These are phyloP conservation scores for Hypomecis punctinalis DNA, from an alignment of 2,888 invertebrate genomes.

Conservation along the genomic window DNA sequence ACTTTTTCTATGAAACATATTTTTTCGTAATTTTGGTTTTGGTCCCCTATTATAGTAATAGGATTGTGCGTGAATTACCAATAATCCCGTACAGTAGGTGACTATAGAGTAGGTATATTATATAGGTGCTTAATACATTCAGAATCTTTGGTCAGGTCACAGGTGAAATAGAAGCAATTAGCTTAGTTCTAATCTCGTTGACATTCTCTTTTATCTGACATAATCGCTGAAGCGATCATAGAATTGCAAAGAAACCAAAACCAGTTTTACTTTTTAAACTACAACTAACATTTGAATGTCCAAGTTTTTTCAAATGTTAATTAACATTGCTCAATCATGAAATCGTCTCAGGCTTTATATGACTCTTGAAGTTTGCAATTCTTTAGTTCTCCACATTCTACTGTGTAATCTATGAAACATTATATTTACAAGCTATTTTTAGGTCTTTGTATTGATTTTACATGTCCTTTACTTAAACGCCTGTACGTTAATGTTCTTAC, in stretches of 20 bases:
- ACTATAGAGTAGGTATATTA: too few species aligned
- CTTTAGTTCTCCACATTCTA: background rate
- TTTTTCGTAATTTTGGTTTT: too few species aligned
- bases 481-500: conserved; percentile 15
- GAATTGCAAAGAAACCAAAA: conserved; percentile 6
- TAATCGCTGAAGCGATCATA: conserved; percentile 2
- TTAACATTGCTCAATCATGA: background rate
- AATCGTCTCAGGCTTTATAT: conserved; percentile 1
- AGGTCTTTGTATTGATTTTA: conserved; percentile 5
- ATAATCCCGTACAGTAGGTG: too few species aligned
- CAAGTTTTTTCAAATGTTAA: conserved; percentile 7
- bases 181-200: background rate
- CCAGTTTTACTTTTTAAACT: conserved; percentile 4
- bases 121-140: too few species aligned
- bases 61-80: too few species aligned
- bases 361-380: conserved; percentile 1
- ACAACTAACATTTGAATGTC: conserved; percentile 1
- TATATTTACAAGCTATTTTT: background rate
- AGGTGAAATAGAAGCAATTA: background rate
- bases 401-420: background rate
- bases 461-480: conserved; percentile 10
- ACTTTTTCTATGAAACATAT: too few species aligned
- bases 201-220: conserved; percentile 11
- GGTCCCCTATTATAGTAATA: too few species aligned
- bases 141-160: background rate